These are phyloP conservation scores for Drosophila tsacasi DNA, from an alignment of 1,140 invertebrate species.

Conservation along the genomic window DNA sequence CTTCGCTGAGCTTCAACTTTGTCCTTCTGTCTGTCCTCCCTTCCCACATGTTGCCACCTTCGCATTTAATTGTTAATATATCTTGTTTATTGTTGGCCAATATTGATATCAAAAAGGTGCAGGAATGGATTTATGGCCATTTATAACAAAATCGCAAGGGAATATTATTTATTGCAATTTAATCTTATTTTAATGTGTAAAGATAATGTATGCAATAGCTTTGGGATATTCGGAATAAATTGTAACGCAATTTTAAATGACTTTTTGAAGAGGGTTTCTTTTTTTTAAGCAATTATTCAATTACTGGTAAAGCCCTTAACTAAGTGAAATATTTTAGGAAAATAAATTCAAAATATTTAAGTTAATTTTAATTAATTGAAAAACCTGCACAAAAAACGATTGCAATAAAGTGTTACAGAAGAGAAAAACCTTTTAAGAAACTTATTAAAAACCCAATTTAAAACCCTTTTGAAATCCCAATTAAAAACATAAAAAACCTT, in stretches of 20 bases:
- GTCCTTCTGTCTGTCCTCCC: neutral
- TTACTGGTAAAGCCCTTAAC: neutral
- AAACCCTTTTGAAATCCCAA: too few species aligned
- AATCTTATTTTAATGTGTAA: too few species aligned
- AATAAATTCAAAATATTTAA: neutral
- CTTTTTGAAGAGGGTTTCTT: neutral
- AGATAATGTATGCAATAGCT: neutral
- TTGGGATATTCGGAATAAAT: neutral
- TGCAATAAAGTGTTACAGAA: too few species aligned
- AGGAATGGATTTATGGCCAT: neutral
- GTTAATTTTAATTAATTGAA: neutral
- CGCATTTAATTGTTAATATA: constrained; percentile 41
- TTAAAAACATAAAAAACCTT: neutral
- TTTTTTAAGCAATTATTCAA: neutral
- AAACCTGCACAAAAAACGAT: neutral
- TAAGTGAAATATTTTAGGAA: too few species aligned
- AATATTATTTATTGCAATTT: neutral
- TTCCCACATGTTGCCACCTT: neutral
- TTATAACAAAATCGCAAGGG: neutral
- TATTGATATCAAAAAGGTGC: neutral
- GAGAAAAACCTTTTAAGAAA: too few species aligned
- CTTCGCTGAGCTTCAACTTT: constrained; percentile 42
- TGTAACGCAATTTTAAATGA: neutral
- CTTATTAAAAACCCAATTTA: too few species aligned
- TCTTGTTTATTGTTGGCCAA: constrained; percentile 9